Base-by-base conservation (phyloP, 1,140 invertebrate genomes). In the Atopsyche davidsoni region DNA sequence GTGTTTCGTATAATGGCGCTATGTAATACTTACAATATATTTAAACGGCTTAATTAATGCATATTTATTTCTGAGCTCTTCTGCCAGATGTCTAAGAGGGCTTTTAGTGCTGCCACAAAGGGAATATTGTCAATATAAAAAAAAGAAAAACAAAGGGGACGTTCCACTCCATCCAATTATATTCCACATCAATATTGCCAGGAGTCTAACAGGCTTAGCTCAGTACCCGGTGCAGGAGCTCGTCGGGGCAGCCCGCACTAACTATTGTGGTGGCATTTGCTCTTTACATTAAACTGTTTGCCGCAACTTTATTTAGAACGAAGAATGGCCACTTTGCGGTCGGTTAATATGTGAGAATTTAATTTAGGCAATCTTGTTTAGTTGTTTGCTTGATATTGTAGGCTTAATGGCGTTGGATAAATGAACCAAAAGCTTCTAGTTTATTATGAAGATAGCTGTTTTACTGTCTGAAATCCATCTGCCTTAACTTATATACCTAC, bases 151-250 rank as follows among this genome's bases (percentile, higher is more conserved):
- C 4, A 39, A 32, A 23, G 16, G 32, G 21, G 14, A 19, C 4
- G 36, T 16, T 7, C 36, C 28, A 41, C 25, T 46, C 40, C 39
- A 57, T 57, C 50, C 55, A 57, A 57, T 57, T 53, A 57, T 50
- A 25, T 50, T 42, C 46, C 34, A 35, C 50, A 53, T 57, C 50
- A 57, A 57, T 57, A 53, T 57, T 57, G 35, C 50, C 35, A 35
- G 35, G 42, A 14, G 19, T 17, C 25, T 57, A 57, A 57, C 42
- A 46, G 50, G 54, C 45, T 52, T 56, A 52, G 17, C n/a, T 52
- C 36, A n/a, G n/a, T n/a, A n/a, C n/a, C 13, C 11, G 13, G n/a
- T 23, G 18, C 4, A 35, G 34, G 32, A 32, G 32, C 24, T 28
- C 6, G 18, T 7, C 32, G n/a, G 7, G 18, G 2, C 18, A 0